Base-by-base conservation (phyloP, 2,797 vertebrate genomes). In the Melanotaenia parkinsoni region DNA sequence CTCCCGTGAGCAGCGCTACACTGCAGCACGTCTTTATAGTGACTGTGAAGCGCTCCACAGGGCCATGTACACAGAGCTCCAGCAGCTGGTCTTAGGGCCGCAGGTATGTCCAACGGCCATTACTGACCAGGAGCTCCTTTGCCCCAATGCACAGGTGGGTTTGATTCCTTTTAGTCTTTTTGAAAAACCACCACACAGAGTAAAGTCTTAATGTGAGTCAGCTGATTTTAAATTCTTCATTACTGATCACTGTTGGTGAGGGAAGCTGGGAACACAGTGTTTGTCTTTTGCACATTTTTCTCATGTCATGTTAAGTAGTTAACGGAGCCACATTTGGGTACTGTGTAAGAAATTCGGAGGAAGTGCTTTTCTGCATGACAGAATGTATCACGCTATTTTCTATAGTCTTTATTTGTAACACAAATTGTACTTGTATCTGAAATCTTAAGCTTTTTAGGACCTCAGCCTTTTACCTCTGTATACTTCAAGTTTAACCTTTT, bases 131-230 rank as follows among this genome's bases (percentile, higher is more conserved):
- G 92, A 94, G 72, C 91, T 91, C 63, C 91, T 95, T 86, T 95
- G 92, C 73, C 93, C 92, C 51, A 93, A 91, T 59, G 92, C 93
- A 92, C 94, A 95, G 94, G 95, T 95, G 91, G 78, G 94, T 94
- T 56, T 80, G 16, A 80, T 84, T 88, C 67, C 54, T 82, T 76
- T 83, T 3, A 22, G 13, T 58, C 64, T 50, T 63, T 40, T 61
- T 58, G 13, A 28, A 59, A 47, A 64, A 30, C 50, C 1, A 2
- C 61, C 1, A 2, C 61, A n/a, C 13, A 67, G 37, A 65, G 28
- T 70, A 63, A 67, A 30, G 40, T 26, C 10, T 22, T 60, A 37
- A 51, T 74, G 89, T 91, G 69, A 92, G 92, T 91, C 30, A 53
- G 51, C 37, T 14, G 1, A 70, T 22, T 77, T 79, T 77, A 22